phyloP scores from a whole-genome alignment of 1,140 invertebrate species.

The Armadillidium nasatum region DNA sequence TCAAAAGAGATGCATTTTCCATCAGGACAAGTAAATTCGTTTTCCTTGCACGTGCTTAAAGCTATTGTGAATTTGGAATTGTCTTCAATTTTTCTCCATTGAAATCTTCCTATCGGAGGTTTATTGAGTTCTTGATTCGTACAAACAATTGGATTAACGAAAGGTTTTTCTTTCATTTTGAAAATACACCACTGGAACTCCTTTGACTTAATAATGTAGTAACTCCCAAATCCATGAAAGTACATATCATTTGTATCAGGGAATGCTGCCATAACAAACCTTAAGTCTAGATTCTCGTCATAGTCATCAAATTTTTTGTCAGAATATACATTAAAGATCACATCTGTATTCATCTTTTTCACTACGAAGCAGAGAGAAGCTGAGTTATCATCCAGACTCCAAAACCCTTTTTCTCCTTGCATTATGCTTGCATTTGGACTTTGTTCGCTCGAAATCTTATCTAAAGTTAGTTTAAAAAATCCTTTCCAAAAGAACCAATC shows the following conservation, averaged over 20 bases:
- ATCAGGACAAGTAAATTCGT: constrained; percentile 50
- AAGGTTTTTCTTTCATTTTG: not conserved
- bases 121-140: not conserved
- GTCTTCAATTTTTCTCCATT: not conserved
- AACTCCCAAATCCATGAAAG: not conserved
- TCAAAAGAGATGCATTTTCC: constrained; percentile 51
- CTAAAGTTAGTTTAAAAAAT: not conserved
- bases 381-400: not conserved
- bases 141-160: not conserved
- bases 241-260: not conserved
- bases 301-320: not conserved
- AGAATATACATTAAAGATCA: not conserved
- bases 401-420: not conserved
- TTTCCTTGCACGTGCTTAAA: constrained; percentile 1
- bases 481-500: not conserved
- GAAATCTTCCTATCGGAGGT: not conserved
- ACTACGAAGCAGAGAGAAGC: not conserved
- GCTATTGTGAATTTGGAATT: not conserved
- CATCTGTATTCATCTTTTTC: not conserved
- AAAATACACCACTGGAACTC: not conserved
- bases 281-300: not conserved
- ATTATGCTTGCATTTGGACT: not conserved
- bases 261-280: not conserved
- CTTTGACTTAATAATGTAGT: not conserved
- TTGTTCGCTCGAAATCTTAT: not conserved